These are phyloP conservation scores for Calvadosia cruxmelitensis DNA, from an alignment of 30 jellyfish, hydroid and myxozoan species.

Conservation along the genomic window DNA sequence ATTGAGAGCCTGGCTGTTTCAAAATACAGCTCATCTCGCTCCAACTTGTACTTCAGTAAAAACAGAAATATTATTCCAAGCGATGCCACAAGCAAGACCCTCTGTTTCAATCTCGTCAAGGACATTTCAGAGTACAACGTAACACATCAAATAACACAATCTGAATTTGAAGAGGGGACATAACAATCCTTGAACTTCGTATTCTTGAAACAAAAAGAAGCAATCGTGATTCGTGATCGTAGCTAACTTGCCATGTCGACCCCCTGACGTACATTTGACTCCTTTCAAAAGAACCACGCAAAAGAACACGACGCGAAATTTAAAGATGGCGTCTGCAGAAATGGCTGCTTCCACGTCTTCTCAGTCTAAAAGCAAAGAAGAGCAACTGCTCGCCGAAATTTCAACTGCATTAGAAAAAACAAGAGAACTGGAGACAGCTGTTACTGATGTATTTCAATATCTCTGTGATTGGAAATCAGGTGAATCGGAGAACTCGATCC, in stretches of 20 bases:
- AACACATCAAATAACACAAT: too few relatives aligned
- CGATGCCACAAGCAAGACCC: background rate
- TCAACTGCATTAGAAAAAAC: background rate
- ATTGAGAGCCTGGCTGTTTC: background rate
- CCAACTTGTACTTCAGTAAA: too few relatives aligned
- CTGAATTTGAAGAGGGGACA: too few relatives aligned
- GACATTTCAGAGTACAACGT: too few relatives aligned
- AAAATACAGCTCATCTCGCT: background rate
- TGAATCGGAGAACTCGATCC: background rate
- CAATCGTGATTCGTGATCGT: too few relatives aligned
- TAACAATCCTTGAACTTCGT: too few relatives aligned
- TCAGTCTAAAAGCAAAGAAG: background rate
- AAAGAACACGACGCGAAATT: too few relatives aligned
- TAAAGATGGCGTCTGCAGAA: conserved; percentile 1
- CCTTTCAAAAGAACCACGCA: too few relatives aligned
- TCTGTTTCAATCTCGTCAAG: background rate
- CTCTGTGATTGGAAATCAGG: background rate
- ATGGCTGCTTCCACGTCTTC: background rate
- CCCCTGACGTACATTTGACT: too few relatives aligned
- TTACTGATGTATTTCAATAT: background rate
- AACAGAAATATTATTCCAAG: background rate
- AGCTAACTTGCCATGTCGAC: too few relatives aligned
- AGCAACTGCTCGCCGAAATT: background rate
- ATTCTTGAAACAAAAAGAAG: too few relatives aligned
- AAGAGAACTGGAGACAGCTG: background rate